Conservation (phyloP, 1,140 invertebrate genomes). For the Stegodyphus mimosarum region DNA sequence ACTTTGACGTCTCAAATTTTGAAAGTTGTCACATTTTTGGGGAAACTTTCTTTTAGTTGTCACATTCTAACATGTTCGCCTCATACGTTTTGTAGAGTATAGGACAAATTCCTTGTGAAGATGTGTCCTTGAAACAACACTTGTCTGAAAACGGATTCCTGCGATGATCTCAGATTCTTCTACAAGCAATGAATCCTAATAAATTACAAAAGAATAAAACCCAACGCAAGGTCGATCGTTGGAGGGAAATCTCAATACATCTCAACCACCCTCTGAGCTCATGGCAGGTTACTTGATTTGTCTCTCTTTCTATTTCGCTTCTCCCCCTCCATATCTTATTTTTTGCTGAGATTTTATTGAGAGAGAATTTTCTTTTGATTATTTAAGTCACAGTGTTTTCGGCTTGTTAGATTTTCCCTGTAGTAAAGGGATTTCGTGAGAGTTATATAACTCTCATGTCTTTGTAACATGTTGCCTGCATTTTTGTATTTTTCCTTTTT, state of each 20-base stretch:
- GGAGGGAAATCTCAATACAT: constrained; percentile 8
- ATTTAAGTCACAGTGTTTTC: constrained; percentile 3
- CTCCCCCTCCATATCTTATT: neutral
- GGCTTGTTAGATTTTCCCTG: constrained; percentile 6
- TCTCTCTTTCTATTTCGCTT: neutral
- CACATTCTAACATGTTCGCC: too few species aligned
- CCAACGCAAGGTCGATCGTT: constrained; percentile 32
- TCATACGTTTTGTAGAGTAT: too few species aligned
- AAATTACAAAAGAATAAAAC: constrained; percentile 22
- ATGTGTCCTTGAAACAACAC: neutral
- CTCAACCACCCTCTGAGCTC: constrained; percentile 39
- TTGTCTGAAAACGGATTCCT: neutral
- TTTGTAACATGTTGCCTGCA: too few species aligned
- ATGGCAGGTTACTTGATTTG: constrained; percentile 27
- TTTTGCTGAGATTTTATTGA: constrained; percentile 13
- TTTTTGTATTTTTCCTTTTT: too few species aligned
- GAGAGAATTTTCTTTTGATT: constrained; percentile 18
- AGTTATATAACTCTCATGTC: too few species aligned
- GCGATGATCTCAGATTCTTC: neutral
- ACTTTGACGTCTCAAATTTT: too few species aligned
- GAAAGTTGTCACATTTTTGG: too few species aligned
- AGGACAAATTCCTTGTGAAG: too few species aligned
- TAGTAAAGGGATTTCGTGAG: constrained; percentile 18
- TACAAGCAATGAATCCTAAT: constrained; percentile 16
- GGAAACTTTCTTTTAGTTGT: too few species aligned